Percentiles rank a stretch among this genome's conserved stretches.
These are phyloP conservation scores for Lamproptera curius DNA, from an alignment of 2,888 invertebrate genomes.

Conservation along the genomic window DNA sequence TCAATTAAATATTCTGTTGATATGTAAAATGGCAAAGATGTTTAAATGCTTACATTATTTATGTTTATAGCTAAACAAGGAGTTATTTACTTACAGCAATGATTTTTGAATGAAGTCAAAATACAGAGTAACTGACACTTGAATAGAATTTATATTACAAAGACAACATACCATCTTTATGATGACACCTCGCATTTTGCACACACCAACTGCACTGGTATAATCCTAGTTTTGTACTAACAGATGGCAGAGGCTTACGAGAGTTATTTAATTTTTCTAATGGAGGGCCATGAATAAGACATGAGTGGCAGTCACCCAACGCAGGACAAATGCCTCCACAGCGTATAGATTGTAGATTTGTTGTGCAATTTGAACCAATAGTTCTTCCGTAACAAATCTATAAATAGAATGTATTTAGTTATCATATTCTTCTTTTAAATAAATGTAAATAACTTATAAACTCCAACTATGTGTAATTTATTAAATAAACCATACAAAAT, in stretches of 20 bases:
- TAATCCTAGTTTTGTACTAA: constrained; percentile 86
- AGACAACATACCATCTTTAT: constrained; percentile 84
- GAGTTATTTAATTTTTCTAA: constrained; percentile 55
- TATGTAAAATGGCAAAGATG: no score
- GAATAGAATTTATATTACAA: no score
- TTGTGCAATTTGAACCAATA: constrained; percentile 92
- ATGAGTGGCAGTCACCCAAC: constrained; percentile 93
- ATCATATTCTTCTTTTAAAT: no score
- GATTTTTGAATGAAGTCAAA: no score
- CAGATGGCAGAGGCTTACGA: constrained; percentile 66
- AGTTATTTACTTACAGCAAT: no score
- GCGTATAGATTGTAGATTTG: constrained; percentile 91
- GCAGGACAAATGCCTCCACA: constrained; percentile 95
- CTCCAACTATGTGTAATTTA: no score
- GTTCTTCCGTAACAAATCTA: constrained; percentile 89
- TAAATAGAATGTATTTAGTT: constrained; percentile 21
- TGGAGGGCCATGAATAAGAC: constrained; percentile 88
- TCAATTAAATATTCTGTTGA: no score
- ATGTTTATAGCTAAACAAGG: no score
- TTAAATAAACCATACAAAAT: no score
- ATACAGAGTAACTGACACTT: no score
- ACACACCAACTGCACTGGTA: constrained; percentile 96
- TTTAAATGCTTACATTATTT: no score
- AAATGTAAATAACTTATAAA: no score
- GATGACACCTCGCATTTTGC: constrained; percentile 93